These are phyloP conservation scores for Phrynocephalus versicolor DNA, from an alignment of 2,113 vertebrate genomes.

Conservation along the genomic window DNA sequence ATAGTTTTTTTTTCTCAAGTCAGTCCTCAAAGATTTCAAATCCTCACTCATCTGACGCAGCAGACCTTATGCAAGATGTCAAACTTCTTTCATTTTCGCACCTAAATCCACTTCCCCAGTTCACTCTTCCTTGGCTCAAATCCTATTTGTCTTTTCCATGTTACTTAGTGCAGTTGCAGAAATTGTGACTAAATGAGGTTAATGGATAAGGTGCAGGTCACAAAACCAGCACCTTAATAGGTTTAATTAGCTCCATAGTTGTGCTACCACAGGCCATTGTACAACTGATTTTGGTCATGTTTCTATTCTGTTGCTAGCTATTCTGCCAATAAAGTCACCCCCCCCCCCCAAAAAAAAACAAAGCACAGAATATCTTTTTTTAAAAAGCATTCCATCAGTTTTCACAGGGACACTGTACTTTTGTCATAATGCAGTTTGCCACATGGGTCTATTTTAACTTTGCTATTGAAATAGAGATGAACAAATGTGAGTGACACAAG, in stretches of 20 bases:
- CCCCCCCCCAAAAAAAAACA: background rate
- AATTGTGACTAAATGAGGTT: too few species aligned
- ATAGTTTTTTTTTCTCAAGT: background rate
- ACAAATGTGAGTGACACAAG: background rate
- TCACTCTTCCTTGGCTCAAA: too few species aligned
- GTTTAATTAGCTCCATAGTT: too few species aligned
- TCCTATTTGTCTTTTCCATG: too few species aligned
- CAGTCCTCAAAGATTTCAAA: slow-evolving; percentile 1
- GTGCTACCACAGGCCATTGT: too few species aligned
- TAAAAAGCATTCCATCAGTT: background rate
- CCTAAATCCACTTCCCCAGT: too few species aligned
- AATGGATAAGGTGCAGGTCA: background rate
- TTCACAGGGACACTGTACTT: background rate
- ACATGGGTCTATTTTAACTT: background rate
- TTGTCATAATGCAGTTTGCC: background rate
- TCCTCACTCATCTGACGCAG: background rate
- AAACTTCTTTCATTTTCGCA: background rate
- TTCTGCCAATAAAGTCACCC: too few species aligned
- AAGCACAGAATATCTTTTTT: background rate
- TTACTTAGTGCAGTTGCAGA: too few species aligned
- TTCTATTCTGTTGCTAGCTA: too few species aligned
- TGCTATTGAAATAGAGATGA: too few species aligned
- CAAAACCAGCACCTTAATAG: too few species aligned
- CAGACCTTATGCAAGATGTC: background rate
- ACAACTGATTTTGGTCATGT: too few species aligned